Conservation (phyloP, 2,113 vertebrate species). For the Tichodroma muraria region DNA sequence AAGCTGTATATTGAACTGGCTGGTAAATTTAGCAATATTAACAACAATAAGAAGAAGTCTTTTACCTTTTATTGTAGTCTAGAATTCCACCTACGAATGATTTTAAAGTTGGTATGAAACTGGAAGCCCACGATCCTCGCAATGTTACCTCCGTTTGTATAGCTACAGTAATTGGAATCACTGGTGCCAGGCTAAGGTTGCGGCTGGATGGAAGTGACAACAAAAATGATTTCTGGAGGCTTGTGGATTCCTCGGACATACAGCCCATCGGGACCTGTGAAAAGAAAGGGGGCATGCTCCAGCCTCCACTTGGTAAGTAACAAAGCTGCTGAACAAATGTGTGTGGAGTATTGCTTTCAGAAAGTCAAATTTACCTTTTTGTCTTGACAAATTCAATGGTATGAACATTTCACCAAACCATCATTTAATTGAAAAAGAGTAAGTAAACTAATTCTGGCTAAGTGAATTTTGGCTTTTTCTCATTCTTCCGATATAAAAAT, state of each 20-base stretch:
- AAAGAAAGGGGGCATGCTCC: slow-evolving; percentile 93
- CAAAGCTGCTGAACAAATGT: background rate
- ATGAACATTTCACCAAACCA: background rate
- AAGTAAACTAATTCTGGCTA: background rate
- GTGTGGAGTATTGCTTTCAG: background rate
- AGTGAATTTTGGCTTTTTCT: background rate
- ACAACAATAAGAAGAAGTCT: background rate
- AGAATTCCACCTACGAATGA: slow-evolving; percentile 86
- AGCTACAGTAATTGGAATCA: slow-evolving; percentile 88
- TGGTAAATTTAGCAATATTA: background rate
- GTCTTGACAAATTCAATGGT: background rate
- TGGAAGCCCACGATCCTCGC: slow-evolving; percentile 91
- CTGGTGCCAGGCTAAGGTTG: slow-evolving; percentile 84
- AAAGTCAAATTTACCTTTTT: background rate
- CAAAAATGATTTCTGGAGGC: slow-evolving; percentile 96
- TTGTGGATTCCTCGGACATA: slow-evolving; percentile 94
- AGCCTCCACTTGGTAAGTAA: slow-evolving; percentile 87
- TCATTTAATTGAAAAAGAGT: background rate
- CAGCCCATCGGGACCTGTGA: slow-evolving; percentile 93
- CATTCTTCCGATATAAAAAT: background rate
- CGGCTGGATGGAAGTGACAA: slow-evolving; percentile 92
- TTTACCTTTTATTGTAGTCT: slow-evolving; percentile 71
- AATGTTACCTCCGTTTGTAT: slow-evolving; percentile 90
- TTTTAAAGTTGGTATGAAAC: slow-evolving; percentile 95
- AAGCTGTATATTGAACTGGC: background rate